These are phyloP conservation scores for Prosapia bicincta DNA, from an alignment of 2,888 invertebrate genomes.

Conservation along the genomic window DNA sequence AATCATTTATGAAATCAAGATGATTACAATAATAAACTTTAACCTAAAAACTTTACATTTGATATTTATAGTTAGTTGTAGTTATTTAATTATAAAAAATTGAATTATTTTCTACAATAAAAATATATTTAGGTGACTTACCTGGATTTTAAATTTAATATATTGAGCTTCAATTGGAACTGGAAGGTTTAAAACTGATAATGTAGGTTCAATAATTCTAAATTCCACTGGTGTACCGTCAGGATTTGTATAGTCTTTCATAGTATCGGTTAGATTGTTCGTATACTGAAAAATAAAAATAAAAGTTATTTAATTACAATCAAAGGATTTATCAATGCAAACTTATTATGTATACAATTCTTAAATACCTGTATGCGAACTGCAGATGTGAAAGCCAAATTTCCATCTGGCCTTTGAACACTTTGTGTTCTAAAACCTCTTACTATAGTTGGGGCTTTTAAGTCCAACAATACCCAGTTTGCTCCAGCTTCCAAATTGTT, in stretches of 20 bases:
- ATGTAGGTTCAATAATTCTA: conserved; percentile 80
- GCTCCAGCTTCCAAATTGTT: conserved; percentile 78
- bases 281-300: conserved; percentile 62
- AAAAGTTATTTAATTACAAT: not conserved
- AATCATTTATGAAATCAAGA: no score
- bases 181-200: conserved; percentile 87
- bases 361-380: conserved; percentile 62
- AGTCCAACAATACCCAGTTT: conserved; percentile 85
- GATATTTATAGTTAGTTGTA: no score
- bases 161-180: conserved; percentile 89
- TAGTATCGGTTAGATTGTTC: conserved; percentile 82
- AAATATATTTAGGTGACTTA: no score
- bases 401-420: conserved; percentile 76
- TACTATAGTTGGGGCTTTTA: conserved; percentile 83
- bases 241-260: conserved; percentile 88
- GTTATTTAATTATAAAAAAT: no score
- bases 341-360: not conserved
- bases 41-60: no score
- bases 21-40: no score
- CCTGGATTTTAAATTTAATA: conserved; percentile 73
- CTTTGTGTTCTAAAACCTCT: conserved; percentile 90
- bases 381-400: conserved; percentile 84
- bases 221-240: conserved; percentile 93
- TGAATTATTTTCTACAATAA: no score
- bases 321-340: no score